These are phyloP conservation scores for Drosophila erecta DNA, from an alignment of 1,140 invertebrate genomes.

Conservation along the genomic window DNA sequence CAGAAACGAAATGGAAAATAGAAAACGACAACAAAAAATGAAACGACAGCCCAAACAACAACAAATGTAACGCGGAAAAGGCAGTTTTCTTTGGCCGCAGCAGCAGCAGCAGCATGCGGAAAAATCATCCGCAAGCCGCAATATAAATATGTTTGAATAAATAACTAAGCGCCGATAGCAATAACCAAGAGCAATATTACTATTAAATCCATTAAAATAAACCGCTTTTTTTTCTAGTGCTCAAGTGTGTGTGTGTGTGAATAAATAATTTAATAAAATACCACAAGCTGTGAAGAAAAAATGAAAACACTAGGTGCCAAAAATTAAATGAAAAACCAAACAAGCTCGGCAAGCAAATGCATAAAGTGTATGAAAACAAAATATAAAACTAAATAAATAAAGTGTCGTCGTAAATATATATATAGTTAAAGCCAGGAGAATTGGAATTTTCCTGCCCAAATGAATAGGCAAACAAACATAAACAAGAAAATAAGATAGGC, in stretches of 20 bases:
- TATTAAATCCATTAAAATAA: background rate
- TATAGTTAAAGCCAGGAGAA: background rate
- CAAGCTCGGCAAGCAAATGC: slow-evolving; percentile 1
- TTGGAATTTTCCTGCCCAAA: slow-evolving; percentile 1
- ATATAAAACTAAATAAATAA: slow-evolving; percentile 11
- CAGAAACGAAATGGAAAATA: slow-evolving; percentile 26
- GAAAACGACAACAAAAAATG: slow-evolving; percentile 5
- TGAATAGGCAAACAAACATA: slow-evolving; percentile 21
- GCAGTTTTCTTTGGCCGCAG: slow-evolving; percentile 35
- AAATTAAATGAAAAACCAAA: slow-evolving; percentile 2
- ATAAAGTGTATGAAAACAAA: slow-evolving; percentile 11
- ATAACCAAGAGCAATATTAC: slow-evolving; percentile 33
- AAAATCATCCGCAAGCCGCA: slow-evolving; percentile 44
- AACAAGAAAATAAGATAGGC: slow-evolving; percentile 28
- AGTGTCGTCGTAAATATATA: slow-evolving; percentile 5
- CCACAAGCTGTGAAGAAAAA: background rate
- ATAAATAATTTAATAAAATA: slow-evolving; percentile 5
- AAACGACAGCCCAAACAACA: slow-evolving; percentile 17
- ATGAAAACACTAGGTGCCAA: slow-evolving; percentile 10
- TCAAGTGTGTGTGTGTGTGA: slow-evolving; percentile 7
- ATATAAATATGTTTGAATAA: slow-evolving; percentile 11
- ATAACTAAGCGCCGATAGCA: slow-evolving; percentile 11
- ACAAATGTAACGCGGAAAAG: slow-evolving; percentile 45
- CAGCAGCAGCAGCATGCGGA: slow-evolving; percentile 46
- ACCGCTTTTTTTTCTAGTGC: slow-evolving; percentile 12